Conservation (phyloP, 2,797 vertebrate species). For the Crax fasciolata region DNA sequence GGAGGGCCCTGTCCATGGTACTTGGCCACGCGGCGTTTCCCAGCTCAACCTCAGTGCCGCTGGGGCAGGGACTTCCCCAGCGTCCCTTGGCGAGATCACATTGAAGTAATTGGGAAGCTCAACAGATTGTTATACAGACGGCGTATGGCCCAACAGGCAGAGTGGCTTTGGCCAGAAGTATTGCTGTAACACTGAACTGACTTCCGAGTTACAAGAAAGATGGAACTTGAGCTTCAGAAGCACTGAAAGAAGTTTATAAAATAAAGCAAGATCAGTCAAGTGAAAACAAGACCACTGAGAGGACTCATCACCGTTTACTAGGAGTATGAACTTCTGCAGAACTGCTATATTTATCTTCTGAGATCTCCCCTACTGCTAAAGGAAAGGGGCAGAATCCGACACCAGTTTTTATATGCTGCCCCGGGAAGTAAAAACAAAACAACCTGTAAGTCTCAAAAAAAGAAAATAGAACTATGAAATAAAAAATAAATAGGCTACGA, state of each 20-base stretch:
- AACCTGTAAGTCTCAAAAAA: not conserved
- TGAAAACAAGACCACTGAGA: not conserved
- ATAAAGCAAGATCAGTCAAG: not conserved
- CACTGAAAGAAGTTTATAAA: not conserved
- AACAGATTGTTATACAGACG: not conserved
- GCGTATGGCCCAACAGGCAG: not conserved
- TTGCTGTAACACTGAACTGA: not conserved
- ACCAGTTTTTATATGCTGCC: not conserved
- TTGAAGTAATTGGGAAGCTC: not conserved
- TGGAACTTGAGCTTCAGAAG: not conserved
- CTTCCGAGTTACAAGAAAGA: not conserved
- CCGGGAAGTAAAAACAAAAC: not conserved
- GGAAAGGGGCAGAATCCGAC: not conserved
- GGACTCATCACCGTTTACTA: not conserved
- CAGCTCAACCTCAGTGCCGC: not conserved
- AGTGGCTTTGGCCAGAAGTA: not conserved
- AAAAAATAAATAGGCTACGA: not conserved
- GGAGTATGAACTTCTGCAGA: not conserved
- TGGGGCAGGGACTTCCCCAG: not conserved
- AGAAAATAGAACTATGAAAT: not conserved
- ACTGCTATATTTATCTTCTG: not conserved
- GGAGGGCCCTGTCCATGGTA: conserved; percentile 67
- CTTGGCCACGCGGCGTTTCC: accelerated
- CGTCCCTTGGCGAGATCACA: not conserved
- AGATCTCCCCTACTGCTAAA: not conserved